phyloP scores from a whole-genome alignment of 2,888 invertebrate species.

The Sesamia inferens region DNA sequence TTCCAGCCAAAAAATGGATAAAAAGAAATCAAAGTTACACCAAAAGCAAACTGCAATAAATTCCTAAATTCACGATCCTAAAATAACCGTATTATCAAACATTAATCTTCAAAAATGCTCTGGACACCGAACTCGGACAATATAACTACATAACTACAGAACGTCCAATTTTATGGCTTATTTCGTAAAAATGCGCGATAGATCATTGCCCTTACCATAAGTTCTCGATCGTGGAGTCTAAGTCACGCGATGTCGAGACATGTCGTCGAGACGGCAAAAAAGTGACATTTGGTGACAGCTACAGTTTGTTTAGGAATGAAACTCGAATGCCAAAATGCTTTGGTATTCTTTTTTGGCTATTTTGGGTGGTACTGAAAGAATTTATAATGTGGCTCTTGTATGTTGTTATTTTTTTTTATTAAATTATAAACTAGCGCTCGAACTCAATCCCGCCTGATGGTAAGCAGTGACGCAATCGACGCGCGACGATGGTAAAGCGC shows the following conservation, averaged over 20 bases:
- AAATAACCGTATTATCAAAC: slow-evolving; percentile 41
- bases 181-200: slow-evolving; percentile 84
- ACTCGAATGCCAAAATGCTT: slow-evolving; percentile 48
- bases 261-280: slow-evolving; percentile 62
- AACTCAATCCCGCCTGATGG: too few species aligned
- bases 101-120: slow-evolving; percentile 59
- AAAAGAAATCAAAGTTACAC: neutral
- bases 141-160: slow-evolving; percentile 74
- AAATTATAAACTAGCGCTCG: too few species aligned
- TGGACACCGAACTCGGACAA: slow-evolving; percentile 64
- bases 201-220: slow-evolving; percentile 80
- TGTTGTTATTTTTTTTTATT: too few species aligned
- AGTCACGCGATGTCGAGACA: slow-evolving; percentile 71
- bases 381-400: neutral
- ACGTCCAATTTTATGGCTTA: slow-evolving; percentile 85
- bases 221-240: slow-evolving; percentile 60
- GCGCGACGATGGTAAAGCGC: too few species aligned
- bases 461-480: too few species aligned
- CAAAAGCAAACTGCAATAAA: neutral
- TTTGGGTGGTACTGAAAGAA: slow-evolving; percentile 17
- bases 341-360: slow-evolving; percentile 34
- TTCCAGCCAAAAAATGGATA: neutral
- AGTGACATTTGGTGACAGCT: slow-evolving; percentile 65
- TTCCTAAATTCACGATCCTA: slow-evolving; percentile 13
- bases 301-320: slow-evolving; percentile 51